A percentile compares a stretch with the other conserved stretches of the same genome.
These are phyloP conservation scores for Chrysemys picta DNA, from an alignment of 2,113 vertebrate species.

Conservation along the genomic window DNA sequence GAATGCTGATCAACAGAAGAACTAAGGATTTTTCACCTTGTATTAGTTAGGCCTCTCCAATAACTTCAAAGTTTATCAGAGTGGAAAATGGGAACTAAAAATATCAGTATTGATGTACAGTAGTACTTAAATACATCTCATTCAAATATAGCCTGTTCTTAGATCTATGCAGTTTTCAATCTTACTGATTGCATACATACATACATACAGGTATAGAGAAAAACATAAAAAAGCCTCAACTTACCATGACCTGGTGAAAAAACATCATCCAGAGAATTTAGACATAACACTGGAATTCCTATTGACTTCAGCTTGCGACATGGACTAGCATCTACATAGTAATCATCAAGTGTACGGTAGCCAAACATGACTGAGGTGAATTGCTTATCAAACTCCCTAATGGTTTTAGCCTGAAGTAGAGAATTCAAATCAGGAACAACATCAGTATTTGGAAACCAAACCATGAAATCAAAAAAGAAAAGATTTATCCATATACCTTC, in stretches of 20 bases:
- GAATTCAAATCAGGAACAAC: conserved; percentile 50
- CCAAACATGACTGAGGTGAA: conserved; percentile 99
- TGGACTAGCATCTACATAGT: conserved; percentile 95
- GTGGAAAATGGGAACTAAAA: neutral
- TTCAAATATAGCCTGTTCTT: neutral
- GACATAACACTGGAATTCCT: conserved; percentile 95
- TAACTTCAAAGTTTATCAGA: neutral
- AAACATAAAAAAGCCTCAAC: conserved; percentile 39
- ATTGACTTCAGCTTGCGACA: conserved; percentile 91
- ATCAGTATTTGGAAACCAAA: conserved; percentile 31
- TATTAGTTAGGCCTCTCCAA: neutral
- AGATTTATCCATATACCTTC: conserved; percentile 85
- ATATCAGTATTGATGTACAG: neutral
- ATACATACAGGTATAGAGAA: neutral
- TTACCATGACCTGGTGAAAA: conserved; percentile 96
- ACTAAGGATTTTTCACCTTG: neutral
- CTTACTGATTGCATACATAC: neutral
- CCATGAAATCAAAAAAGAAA: conserved; percentile 33
- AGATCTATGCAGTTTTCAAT: neutral
- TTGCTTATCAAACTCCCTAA: conserved; percentile 95
- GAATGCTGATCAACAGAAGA: neutral
- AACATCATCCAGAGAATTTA: conserved; percentile 96
- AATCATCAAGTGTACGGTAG: conserved; percentile 94
- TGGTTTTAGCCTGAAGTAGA: conserved; percentile 89
- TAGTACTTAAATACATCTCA: neutral